phyloP scores from a whole-genome alignment of 2,797 vertebrate species.

The Chiroxiphia lanceolata region DNA sequence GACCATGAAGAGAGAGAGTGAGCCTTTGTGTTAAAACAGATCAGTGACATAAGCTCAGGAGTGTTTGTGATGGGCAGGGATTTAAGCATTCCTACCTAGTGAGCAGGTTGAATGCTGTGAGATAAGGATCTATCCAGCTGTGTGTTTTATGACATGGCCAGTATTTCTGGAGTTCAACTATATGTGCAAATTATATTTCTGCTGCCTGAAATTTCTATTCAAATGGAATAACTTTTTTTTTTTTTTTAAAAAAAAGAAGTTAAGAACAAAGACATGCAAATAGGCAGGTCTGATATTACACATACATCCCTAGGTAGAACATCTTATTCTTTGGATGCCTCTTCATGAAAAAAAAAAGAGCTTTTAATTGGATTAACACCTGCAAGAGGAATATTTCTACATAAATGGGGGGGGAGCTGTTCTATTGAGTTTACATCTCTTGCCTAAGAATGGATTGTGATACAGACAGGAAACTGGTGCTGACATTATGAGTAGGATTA shows the following conservation, averaged over 20 bases:
- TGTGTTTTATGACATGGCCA: neutral
- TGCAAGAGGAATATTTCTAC: neutral
- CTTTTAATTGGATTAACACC: neutral
- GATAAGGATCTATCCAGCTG: neutral
- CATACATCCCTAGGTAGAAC: neutral
- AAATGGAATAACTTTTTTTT: neutral
- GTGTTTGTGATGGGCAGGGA: neutral
- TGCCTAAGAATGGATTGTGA: neutral
- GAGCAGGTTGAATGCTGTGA: neutral
- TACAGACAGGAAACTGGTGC: neutral
- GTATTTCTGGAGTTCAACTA: neutral
- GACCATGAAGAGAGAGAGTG: neutral
- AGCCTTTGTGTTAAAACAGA: neutral
- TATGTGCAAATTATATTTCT: neutral
- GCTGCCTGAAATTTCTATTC: neutral
- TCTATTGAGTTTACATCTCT: neutral
- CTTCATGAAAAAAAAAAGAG: neutral
- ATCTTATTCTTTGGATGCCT: neutral
- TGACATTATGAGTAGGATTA: neutral
- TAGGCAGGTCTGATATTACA: neutral
- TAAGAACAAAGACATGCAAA: neutral
- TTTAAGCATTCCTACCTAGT: neutral
- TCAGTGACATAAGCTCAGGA: neutral
- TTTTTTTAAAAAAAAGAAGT: neutral
- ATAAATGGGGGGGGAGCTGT: neutral